phyloP scores from a whole-genome alignment of 92 coral and sea anemone species.

The Zoanthus sansibaricus region DNA sequence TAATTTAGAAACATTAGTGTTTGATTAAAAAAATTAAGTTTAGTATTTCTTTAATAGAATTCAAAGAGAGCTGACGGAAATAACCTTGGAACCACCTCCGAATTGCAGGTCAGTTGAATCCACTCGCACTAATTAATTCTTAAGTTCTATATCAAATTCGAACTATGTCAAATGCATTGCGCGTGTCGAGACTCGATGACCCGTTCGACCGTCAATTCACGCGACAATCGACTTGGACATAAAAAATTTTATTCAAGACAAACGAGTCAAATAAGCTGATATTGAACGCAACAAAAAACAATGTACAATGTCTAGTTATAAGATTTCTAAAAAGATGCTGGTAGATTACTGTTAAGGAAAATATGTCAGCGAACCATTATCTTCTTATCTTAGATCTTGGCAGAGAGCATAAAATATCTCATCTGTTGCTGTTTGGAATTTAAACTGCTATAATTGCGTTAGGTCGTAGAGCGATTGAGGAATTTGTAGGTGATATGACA shows the following conservation, averaged over 20 bases:
- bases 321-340: not conserved
- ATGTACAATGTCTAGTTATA: not conserved
- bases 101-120: constrained; percentile 88
- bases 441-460: too few relatives aligned
- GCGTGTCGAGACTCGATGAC: not conserved
- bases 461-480: too few relatives aligned
- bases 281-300: not conserved
- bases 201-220: not conserved
- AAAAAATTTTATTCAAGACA: not conserved
- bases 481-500: too few relatives aligned
- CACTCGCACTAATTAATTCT: not conserved
- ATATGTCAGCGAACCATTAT: not conserved
- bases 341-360: not conserved
- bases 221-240: not conserved
- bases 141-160: not conserved
- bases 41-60: constrained; percentile 70
- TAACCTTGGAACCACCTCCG: constrained; percentile 98
- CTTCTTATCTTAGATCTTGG: not conserved
- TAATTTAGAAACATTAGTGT: not conserved
- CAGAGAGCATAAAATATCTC: not conserved
- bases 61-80: constrained; percentile 97
- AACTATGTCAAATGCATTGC: not conserved
- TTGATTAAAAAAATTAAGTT: not conserved
- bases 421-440: too few relatives aligned
- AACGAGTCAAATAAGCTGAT: not conserved